Evolutionary conservation across 2,888 invertebrate genomes (phyloP).

Genomic region (Acanthoscelides obtectus): DNA sequence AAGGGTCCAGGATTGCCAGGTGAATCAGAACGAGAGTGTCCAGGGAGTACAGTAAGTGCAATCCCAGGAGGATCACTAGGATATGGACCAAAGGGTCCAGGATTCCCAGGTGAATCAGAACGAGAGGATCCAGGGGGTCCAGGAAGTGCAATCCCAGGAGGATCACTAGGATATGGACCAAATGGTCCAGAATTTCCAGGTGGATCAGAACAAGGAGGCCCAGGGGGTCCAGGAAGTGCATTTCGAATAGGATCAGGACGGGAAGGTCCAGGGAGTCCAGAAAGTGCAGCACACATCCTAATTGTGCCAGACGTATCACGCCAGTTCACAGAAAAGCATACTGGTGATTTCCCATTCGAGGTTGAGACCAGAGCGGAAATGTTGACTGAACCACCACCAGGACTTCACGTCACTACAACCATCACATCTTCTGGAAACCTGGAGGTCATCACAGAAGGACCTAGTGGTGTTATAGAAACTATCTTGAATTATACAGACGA

Average conservation of each 20-base stretch:
- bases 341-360: slow-evolving; percentile 26
- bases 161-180: too few species aligned
- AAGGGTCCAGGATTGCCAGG: too few species aligned
- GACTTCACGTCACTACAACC: slow-evolving; percentile 38
- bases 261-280: neutral
- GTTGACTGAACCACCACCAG: slow-evolving; percentile 31
- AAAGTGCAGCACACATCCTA: neutral
- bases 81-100: too few species aligned
- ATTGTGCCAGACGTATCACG: neutral
- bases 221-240: too few species aligned
- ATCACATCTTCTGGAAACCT: slow-evolving; percentile 40
- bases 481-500: slow-evolving; percentile 37
- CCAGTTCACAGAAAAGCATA: slow-evolving; percentile 11
- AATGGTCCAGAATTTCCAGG: too few species aligned
- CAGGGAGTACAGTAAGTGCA: too few species aligned
- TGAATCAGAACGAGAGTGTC: neutral
- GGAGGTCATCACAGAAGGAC: slow-evolving; percentile 43
- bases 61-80: neutral
- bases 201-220: too few species aligned
- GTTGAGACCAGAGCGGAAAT: slow-evolving; percentile 29
- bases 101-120: too few species aligned
- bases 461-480: slow-evolving; percentile 42
- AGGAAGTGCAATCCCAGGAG: too few species aligned
- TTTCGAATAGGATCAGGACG: neutral
- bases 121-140: too few species aligned